Conservation (phyloP, 2,797 vertebrate species). For the Taenioides sp. region DNA sequence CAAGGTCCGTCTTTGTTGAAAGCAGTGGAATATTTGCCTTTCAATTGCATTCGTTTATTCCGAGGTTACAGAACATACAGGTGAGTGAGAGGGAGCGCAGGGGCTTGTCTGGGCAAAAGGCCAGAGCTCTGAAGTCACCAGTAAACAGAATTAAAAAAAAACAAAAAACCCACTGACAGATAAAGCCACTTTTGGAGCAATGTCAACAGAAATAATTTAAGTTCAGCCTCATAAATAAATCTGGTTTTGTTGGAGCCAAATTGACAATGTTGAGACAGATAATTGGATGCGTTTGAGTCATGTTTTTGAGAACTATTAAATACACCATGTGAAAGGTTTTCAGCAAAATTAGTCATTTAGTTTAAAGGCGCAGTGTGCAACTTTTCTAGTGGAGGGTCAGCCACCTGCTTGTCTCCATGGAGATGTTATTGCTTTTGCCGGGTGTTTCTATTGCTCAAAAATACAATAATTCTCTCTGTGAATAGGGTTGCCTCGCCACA, state of each 20-base stretch:
- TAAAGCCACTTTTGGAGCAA: background rate
- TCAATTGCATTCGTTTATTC: constrained; percentile 30
- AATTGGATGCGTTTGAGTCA: background rate
- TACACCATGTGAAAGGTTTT: background rate
- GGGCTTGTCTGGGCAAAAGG: background rate
- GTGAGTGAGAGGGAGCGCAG: constrained; percentile 16
- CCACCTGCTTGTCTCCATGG: too few relatives aligned
- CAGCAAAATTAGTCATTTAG: background rate
- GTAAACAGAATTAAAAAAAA: background rate
- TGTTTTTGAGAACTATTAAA: background rate
- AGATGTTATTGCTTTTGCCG: too few relatives aligned
- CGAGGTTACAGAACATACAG: constrained; percentile 1
- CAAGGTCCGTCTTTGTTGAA: constrained; percentile 32
- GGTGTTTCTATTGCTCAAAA: too few relatives aligned
- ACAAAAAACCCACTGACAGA: constrained; percentile 10
- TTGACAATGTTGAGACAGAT: background rate
- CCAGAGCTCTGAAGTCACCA: constrained; percentile 28
- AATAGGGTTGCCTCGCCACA: too few relatives aligned
- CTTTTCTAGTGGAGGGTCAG: too few relatives aligned
- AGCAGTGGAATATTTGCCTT: constrained; percentile 21
- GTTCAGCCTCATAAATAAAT: background rate
- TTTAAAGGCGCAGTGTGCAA: too few relatives aligned
- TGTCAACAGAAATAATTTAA: background rate
- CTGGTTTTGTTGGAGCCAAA: background rate
- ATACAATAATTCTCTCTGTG: too few relatives aligned